Evolutionary conservation across 2,888 invertebrate species (phyloP).

Genomic region (Boloria euphrosyne): DNA sequence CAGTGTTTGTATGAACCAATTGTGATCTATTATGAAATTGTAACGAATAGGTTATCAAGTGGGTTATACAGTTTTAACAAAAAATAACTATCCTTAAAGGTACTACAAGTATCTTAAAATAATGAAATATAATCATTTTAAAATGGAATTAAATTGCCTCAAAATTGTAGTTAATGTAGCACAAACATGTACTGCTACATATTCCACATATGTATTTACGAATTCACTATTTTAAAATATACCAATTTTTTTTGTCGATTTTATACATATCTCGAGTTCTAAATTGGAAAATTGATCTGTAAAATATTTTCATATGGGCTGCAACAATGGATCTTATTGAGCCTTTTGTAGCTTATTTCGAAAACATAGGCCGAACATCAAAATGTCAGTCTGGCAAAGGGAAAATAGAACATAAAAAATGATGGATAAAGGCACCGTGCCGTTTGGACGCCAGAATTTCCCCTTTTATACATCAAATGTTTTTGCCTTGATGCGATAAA

Average conservation of each 20-base stretch:
- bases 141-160: no score
- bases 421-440: conserved; percentile 8
- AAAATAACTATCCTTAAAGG: no score
- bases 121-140: no score
- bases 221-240: not conserved
- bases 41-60: no score
- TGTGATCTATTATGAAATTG: no score
- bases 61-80: no score
- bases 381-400: conserved; percentile 21
- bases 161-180: no score
- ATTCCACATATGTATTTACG: no score
- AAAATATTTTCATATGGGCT: conserved; percentile 6
- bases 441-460: conserved; percentile 9
- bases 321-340: conserved; percentile 15
- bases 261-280: not conserved
- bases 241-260: not conserved
- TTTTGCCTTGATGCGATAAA: conserved; percentile 9
- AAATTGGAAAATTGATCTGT: conserved; percentile 6
- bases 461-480: conserved; percentile 12
- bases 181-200: no score
- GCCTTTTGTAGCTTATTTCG: conserved; percentile 12
- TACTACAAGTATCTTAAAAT: no score
- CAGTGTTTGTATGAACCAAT: no score
- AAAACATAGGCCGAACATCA: conserved; percentile 14
- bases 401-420: conserved; percentile 21